Conservation (phyloP, 2,113 vertebrate genomes). For the Mystacornis crossleyi region DNA sequence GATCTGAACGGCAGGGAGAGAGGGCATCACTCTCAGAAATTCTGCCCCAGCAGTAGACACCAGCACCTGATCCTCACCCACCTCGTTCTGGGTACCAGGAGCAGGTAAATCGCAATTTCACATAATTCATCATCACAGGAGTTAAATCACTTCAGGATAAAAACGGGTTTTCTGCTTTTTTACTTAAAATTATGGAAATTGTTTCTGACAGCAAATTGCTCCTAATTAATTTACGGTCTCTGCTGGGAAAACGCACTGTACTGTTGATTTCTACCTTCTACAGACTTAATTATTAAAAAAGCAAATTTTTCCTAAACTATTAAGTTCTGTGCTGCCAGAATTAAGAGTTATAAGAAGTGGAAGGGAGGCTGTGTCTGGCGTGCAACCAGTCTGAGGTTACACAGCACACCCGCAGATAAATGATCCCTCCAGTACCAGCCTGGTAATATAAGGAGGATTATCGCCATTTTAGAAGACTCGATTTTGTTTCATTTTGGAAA, state of each 20-base stretch:
- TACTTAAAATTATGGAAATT: slow-evolving; percentile 82
- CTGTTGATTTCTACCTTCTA: slow-evolving; percentile 80
- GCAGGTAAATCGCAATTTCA: slow-evolving; percentile 55
- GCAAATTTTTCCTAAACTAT: slow-evolving; percentile 72
- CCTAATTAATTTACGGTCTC: slow-evolving; percentile 84
- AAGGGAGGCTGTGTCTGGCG: background rate
- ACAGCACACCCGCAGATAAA: background rate
- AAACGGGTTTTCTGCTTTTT: slow-evolving; percentile 75
- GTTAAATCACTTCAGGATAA: slow-evolving; percentile 76
- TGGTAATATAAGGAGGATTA: background rate
- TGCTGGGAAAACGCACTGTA: slow-evolving; percentile 79
- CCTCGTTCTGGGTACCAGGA: background rate
- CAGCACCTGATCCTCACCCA: background rate
- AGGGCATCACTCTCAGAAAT: slow-evolving; percentile 63
- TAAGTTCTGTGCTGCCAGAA: slow-evolving; percentile 72
- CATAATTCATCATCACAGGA: slow-evolving; percentile 73
- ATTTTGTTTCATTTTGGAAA: slow-evolving; percentile 49
- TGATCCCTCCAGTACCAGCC: background rate
- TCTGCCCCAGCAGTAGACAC: slow-evolving; percentile 28
- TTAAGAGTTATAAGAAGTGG: slow-evolving; percentile 27
- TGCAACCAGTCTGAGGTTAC: background rate
- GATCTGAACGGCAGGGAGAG: slow-evolving; percentile 22
- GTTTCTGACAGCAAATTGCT: slow-evolving; percentile 83
- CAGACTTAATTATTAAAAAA: slow-evolving; percentile 78
- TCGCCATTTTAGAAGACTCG: background rate